Evolutionary conservation across 2,888 invertebrate species (phyloP), one percentile per base, ranked within the genome.

Genomic region (Volucella zonaria): DNA sequence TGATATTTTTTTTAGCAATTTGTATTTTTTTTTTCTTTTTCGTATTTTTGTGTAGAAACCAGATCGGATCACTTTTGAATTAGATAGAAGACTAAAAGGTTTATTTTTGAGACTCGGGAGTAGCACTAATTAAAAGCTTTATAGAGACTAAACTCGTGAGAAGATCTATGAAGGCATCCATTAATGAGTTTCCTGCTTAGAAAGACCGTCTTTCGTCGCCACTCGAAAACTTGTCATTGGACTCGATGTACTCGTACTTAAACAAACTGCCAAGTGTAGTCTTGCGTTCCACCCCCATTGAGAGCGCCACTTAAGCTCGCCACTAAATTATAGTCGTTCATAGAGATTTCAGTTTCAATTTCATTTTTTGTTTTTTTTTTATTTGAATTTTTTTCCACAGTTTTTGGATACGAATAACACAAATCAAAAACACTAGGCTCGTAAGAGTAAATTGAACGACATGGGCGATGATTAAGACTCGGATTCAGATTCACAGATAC

Each of bases 161-260:
- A 59, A 51, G 12, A 45, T 49, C 18, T 4, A 49, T 15, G 31
- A 68, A 18, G 51, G 31, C 52, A 61, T 58, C 62, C 56, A 43
- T 67, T 81, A 85, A 85, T 85, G 85, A 62, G 85, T 68, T 85
- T 85, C 85, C 85, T 85, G 85, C 49, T 85, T 85, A 73, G 80
- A 58, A 73, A 76, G 62, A 23, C 45, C 42, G 14, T 61, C 56
- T 67, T 18, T 51, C 66, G 71, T 71, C 49, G 68, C 23, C 68
- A 40, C 56, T 70, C 38, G 6, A 31, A 31, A 31, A 31, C 31
- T 31, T 31, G 31, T 31, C 6, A 6, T 0, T 31, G 31, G 31
- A 6, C 31, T 4, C 31, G 31, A 31, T 31, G 31, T 31, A 31
- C 6, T 31, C 31, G 64, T 58, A 59, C 59, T 6, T 31, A 31